Evolutionary conservation across 2,888 invertebrate species (phyloP), one percentile per base, ranked within the genome.

Genomic region (Luperina nickerlii): DNA sequence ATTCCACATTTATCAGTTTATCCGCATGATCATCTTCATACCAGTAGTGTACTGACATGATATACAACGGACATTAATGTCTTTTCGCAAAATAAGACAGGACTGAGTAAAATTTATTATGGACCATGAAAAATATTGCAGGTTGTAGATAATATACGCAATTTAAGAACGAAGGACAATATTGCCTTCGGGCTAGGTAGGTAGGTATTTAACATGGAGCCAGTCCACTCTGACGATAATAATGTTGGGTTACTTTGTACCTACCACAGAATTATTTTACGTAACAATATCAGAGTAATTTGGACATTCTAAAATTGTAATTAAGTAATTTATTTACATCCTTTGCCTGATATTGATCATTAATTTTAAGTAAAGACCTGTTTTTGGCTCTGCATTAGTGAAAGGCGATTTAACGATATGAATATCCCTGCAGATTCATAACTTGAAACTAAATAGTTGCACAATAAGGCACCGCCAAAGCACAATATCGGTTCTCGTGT

Each of bases 81-180:
- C 51, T 87, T 87, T 84, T 77, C 83, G 74, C 76, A 80, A 83
- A 87, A 83, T 83, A 90, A 82, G 71, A 90, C 89, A 90, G 81
- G 88, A 89, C 90, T 92, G 91, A 91, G 90, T 93, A 89, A 92
- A 93, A 95, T 93, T 94, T 94, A 95, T 95, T 93, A 91, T 91
- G 88, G 87, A 84, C 89, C 88, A 91, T 91, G 92, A 94, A 95
- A 95, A 94, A 93, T 94, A 95, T 93, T 92, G 91, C 92, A 92
- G 91, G 92, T 92, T 92, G 93, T 94, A 92, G 92, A 92, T 90
- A 92, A 92, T 92, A 91, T 91, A 90, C 86, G 90, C 91, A 90
- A 91, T 92, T 82, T 88, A 86, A 87, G 72, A 83, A 76, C 48
- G 92, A 94, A 95, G 94, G 94, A 92, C 93, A 92, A 90, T 89